Percentiles rank a stretch among this genome's conserved stretches.
phyloP scores from a whole-genome alignment of 35 echinoderm and acorn worm genomes.

The Anneissia japonica region DNA sequence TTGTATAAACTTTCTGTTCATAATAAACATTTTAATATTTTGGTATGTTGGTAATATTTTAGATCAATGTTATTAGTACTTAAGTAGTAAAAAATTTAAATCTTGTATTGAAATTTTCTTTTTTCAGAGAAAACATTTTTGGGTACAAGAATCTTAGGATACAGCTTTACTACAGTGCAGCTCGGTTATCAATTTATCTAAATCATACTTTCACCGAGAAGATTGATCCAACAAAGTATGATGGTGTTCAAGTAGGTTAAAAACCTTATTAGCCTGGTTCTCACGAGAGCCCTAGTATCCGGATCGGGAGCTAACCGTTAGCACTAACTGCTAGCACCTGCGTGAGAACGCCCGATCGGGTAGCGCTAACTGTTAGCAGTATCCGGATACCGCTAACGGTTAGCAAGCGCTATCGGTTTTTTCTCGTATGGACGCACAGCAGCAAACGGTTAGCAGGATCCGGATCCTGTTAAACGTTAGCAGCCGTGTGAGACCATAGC shows the following conservation, averaged over 20 bases:
- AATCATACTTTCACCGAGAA: conserved; percentile 39
- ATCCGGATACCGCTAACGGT: too few species aligned
- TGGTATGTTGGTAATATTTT: neutral
- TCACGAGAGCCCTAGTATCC: too few species aligned
- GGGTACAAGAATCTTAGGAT: conserved; percentile 84
- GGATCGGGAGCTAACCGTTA: too few species aligned
- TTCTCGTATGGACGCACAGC: too few species aligned
- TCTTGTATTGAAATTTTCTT: neutral
- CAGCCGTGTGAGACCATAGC: too few species aligned
- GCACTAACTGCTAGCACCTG: too few species aligned
- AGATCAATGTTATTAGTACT: neutral
- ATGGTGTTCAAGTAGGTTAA: conserved; percentile 84
- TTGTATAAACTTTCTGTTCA: neutral
- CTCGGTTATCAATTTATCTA: conserved; percentile 43
- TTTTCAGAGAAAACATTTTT: conserved; percentile 88
- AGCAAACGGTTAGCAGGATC: too few species aligned
- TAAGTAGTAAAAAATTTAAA: neutral
- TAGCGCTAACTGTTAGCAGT: too few species aligned
- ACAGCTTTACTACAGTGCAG: conserved; percentile 68
- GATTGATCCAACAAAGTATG: conserved; percentile 67
- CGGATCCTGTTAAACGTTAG: too few species aligned
- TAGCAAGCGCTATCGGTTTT: too few species aligned
- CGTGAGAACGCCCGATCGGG: too few species aligned
- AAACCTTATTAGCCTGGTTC: too few species aligned
- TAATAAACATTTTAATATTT: neutral